Evolutionary conservation across 2,797 vertebrate genomes (phyloP).

Genomic region (Hydrophis major): DNA sequence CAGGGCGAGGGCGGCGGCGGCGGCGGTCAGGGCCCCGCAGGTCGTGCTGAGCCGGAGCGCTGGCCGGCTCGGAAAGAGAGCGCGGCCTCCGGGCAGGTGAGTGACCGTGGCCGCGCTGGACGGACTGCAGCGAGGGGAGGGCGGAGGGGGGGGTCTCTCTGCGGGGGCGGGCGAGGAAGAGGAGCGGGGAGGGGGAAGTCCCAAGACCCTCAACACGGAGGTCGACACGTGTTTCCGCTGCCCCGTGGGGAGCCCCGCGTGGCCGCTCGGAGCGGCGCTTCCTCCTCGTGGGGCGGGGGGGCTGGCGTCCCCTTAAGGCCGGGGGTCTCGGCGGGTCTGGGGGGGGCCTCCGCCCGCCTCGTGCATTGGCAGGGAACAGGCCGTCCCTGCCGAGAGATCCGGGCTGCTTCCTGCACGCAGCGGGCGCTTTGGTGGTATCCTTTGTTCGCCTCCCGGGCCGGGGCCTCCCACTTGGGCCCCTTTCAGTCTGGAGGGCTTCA

Average conservation of each 20-base stretch:
- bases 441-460: too few species aligned
- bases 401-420: too few species aligned
- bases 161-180: too few species aligned
- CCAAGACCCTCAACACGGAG: not conserved
- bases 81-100: not conserved
- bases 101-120: not conserved
- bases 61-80: not conserved
- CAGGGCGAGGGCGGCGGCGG: too few species aligned
- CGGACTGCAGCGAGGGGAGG: not conserved
- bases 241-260: not conserved
- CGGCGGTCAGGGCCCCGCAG: rapidly evolving
- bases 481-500: too few species aligned
- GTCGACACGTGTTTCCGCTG: not conserved
- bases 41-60: not conserved
- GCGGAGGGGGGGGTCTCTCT: not conserved
- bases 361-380: not conserved
- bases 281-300: not conserved
- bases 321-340: not conserved
- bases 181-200: not conserved
- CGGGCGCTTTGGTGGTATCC: too few species aligned
- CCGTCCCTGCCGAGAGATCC: not conserved
- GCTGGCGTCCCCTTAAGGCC: too few species aligned
- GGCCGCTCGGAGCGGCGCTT: not conserved
- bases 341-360: not conserved
- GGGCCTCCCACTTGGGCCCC: too few species aligned